Evolutionary conservation across 2,888 invertebrate genomes (phyloP).

Genomic region (Noctuana brunneofusca): DNA sequence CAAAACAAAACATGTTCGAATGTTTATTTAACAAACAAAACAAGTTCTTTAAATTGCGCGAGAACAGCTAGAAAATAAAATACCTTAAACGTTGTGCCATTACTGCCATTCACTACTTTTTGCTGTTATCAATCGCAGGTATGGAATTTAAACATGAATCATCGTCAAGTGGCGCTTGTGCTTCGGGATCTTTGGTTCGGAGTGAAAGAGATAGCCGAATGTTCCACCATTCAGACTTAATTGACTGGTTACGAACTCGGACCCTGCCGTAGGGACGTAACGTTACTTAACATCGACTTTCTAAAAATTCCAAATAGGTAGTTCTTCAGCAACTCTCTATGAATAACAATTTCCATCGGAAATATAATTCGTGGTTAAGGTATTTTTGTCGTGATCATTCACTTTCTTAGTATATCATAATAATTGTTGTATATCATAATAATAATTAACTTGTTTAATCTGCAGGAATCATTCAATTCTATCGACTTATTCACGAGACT

Average conservation of each 20-base stretch:
- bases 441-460: no score
- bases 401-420: background rate
- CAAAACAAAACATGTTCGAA: constrained; percentile 12
- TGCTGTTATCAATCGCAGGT: constrained; percentile 79
- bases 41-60: constrained; percentile 42
- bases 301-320: constrained; percentile 72
- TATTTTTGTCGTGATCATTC: constrained; percentile 31
- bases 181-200: constrained; percentile 65
- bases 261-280: constrained; percentile 77
- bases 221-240: constrained; percentile 78
- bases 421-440: background rate
- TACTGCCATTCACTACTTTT: constrained; percentile 66
- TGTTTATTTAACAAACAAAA: constrained; percentile 20
- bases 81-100: constrained; percentile 65
- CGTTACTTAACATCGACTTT: constrained; percentile 76
- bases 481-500: background rate
- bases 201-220: constrained; percentile 71
- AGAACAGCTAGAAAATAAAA: constrained; percentile 46
- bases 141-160: constrained; percentile 79
- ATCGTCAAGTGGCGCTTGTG: constrained; percentile 79
- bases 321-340: constrained; percentile 59
- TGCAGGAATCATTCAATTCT: background rate
- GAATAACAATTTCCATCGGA: constrained; percentile 61
- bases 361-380: constrained; percentile 47
- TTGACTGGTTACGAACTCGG: constrained; percentile 80